These are phyloP conservation scores for Mus minutoides DNA, from an alignment of 2,797 vertebrate genomes.

Conservation along the genomic window DNA sequence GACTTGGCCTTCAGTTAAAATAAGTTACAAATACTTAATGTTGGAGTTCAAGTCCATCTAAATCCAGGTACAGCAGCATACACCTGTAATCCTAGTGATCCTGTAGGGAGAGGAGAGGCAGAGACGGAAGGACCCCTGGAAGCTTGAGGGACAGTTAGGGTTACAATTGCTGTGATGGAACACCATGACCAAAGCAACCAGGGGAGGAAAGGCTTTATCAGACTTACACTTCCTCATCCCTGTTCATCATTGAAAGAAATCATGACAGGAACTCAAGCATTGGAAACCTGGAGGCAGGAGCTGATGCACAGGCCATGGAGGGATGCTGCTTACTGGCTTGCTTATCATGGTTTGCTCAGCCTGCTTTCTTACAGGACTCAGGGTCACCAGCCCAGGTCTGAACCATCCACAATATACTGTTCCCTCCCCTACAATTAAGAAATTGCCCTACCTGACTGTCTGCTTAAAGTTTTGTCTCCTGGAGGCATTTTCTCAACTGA, in stretches of 20 bases:
- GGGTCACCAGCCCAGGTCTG: not conserved
- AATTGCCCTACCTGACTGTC: not conserved
- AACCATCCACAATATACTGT: not conserved
- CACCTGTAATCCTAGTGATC: not conserved
- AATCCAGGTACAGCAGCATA: not conserved
- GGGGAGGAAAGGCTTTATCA: not conserved
- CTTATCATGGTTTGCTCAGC: not conserved
- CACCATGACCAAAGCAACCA: not conserved
- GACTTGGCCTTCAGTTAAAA: not conserved
- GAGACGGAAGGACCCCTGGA: not conserved
- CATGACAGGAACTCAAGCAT: not conserved
- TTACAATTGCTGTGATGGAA: no score
- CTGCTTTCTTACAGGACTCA: not conserved
- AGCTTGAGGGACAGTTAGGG: not conserved
- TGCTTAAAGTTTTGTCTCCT: not conserved
- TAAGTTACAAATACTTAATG: not conserved
- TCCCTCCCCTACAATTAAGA: not conserved
- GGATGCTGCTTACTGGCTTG: not conserved
- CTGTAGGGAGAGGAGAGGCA: not conserved
- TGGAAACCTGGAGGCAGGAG: no score
- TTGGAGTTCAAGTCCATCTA: not conserved
- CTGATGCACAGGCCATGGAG: no score
- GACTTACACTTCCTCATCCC: not conserved
- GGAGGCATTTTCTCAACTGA: not conserved
- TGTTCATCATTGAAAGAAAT: not conserved